These are phyloP conservation scores for Eupithecia pulchellata DNA, from an alignment of 2,888 invertebrate genomes.

Conservation along the genomic window DNA sequence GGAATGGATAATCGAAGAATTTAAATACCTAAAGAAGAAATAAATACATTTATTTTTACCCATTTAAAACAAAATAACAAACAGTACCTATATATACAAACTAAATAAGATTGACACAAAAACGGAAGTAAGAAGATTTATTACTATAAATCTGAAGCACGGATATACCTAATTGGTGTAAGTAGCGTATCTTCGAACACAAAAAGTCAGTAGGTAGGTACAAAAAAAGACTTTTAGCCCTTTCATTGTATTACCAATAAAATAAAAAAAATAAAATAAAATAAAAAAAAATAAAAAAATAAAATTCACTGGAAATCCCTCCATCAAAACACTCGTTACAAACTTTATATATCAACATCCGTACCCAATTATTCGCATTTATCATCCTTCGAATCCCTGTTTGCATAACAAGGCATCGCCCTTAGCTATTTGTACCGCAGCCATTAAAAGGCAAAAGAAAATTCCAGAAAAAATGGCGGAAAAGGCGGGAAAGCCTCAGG, in stretches of 20 bases:
- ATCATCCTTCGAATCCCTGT: slow-evolving; percentile 20
- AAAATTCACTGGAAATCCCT: background rate
- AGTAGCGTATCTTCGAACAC: background rate
- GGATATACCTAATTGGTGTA: background rate
- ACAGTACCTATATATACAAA: too few relatives aligned
- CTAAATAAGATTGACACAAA: too few relatives aligned
- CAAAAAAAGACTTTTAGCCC: background rate
- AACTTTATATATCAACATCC: slow-evolving; percentile 12
- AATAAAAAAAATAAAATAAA: too few relatives aligned
- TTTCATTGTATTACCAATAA: too few relatives aligned
- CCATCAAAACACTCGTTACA: background rate
- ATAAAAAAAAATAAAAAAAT: too few relatives aligned
- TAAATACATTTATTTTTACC: too few relatives aligned
- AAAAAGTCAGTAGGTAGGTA: background rate
- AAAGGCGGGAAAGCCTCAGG: slow-evolving; percentile 38
- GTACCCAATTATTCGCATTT: slow-evolving; percentile 29
- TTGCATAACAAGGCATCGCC: slow-evolving; percentile 52
- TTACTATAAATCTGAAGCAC: too few relatives aligned
- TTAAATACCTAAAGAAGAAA: too few relatives aligned
- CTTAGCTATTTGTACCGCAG: slow-evolving; percentile 48
- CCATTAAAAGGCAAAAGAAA: slow-evolving; percentile 57
- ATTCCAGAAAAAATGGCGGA: slow-evolving; percentile 43
- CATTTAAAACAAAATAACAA: too few relatives aligned
- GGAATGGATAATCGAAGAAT: too few relatives aligned
- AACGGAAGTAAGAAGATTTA: too few relatives aligned